These are phyloP conservation scores for Hydractinia symbiolongicarpus DNA, from an alignment of 30 jellyfish, hydroid and myxozoan species.

Conservation along the genomic window DNA sequence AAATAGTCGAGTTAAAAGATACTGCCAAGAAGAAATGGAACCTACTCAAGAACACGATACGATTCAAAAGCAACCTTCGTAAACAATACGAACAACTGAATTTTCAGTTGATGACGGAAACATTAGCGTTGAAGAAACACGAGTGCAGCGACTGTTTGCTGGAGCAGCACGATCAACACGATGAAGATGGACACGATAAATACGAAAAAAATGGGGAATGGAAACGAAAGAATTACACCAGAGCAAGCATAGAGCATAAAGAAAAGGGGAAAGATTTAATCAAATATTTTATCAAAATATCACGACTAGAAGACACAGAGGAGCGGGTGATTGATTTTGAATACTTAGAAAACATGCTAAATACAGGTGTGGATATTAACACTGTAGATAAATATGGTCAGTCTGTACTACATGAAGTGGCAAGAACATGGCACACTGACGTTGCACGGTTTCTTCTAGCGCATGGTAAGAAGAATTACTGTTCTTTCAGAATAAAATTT, in stretches of 20 bases:
- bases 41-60: slow-evolving; percentile 24
- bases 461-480: slow-evolving; percentile 36
- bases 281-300: slow-evolving; percentile 13
- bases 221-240: not conserved
- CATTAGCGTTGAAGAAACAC: not conserved
- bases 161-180: slow-evolving; percentile 3
- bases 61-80: slow-evolving; percentile 7
- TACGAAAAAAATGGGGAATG: not conserved
- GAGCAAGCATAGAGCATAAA: not conserved
- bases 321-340: slow-evolving; percentile 63
- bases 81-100: slow-evolving; percentile 2
- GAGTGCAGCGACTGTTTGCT: slow-evolving; percentile 8
- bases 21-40: not conserved
- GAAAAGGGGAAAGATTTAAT: slow-evolving; percentile 1
- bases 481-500: not conserved
- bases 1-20: no score
- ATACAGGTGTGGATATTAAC: slow-evolving; percentile 65
- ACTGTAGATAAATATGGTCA: slow-evolving; percentile 79
- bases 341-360: slow-evolving; percentile 50
- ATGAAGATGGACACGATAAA: not conserved
- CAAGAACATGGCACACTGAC: slow-evolving; percentile 93
- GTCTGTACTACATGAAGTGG: slow-evolving; percentile 79
- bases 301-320: slow-evolving; percentile 16
- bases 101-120: not conserved
- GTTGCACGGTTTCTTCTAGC: slow-evolving; percentile 72